phyloP scores from a whole-genome alignment of 2,797 vertebrate species.

The Syngnathus acus region DNA sequence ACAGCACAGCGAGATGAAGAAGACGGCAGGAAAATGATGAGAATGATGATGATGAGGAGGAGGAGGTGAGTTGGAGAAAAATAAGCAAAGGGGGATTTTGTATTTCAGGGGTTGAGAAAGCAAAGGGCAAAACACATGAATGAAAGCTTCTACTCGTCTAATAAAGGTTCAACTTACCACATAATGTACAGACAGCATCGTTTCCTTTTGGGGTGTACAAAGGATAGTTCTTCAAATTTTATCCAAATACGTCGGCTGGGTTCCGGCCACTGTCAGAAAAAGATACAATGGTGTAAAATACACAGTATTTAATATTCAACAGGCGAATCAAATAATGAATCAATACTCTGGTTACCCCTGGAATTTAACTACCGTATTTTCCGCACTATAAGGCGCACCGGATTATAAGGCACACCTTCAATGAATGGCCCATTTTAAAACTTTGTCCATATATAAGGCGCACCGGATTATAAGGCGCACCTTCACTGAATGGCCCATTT shows the following conservation, averaged over 20 bases:
- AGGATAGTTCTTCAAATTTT: not conserved
- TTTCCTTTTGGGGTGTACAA: not conserved
- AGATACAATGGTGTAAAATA: not conserved
- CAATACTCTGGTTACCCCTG: not conserved
- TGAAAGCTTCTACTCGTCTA: not conserved
- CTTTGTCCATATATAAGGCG: too few species aligned
- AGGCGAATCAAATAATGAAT: not conserved
- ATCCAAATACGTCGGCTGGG: not conserved
- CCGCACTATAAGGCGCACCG: too few species aligned
- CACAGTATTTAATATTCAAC: not conserved
- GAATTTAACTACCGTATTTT: not conserved
- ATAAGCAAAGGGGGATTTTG: not conserved
- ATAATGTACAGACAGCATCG: not conserved
- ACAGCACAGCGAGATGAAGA: not conserved
- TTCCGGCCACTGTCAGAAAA: not conserved
- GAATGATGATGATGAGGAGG: conserved; percentile 1
- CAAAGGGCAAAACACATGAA: not conserved
- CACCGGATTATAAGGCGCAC: too few species aligned
- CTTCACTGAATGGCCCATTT: too few species aligned
- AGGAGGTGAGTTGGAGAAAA: not conserved
- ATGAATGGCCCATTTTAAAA: too few species aligned
- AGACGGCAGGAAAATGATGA: conserved; percentile 4
- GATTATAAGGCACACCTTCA: too few species aligned
- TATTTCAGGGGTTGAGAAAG: conserved; percentile 4
- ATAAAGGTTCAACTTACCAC: not conserved